phyloP scores from a whole-genome alignment of 2,113 vertebrate species.

The Bubalus kerabau region DNA sequence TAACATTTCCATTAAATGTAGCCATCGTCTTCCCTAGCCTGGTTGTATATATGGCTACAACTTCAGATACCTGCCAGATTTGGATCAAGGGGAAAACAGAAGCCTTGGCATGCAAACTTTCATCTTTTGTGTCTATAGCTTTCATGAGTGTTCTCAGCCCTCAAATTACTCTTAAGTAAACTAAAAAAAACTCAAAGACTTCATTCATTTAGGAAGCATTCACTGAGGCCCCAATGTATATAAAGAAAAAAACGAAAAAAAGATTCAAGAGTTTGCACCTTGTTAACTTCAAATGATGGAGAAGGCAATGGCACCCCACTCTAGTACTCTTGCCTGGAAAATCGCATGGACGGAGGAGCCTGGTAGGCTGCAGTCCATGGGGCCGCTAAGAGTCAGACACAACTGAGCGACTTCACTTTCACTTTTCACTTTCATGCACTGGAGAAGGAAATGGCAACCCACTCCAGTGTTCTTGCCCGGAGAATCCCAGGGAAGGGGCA shows the following conservation, averaged over 20 bases:
- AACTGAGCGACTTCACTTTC: too few species aligned
- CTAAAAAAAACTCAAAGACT: background rate
- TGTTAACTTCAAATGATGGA: background rate
- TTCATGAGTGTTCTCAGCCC: background rate
- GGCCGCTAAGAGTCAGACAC: too few species aligned
- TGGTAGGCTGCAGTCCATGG: too few species aligned
- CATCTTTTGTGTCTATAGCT: background rate
- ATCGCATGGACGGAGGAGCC: too few species aligned
- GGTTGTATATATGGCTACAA: background rate
- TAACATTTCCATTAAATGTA: background rate
- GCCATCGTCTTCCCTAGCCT: background rate
- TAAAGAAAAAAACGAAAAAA: background rate
- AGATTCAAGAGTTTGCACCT: background rate
- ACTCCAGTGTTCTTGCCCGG: too few species aligned
- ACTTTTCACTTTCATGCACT: too few species aligned
- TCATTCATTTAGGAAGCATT: background rate
- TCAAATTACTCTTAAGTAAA: background rate
- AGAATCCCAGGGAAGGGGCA: too few species aligned
- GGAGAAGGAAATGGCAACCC: too few species aligned
- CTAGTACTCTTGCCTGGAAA: too few species aligned
- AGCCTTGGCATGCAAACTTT: background rate
- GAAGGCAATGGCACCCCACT: too few species aligned
- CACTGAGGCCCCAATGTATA: background rate
- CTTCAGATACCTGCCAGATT: background rate
- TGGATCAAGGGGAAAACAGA: background rate